Base-by-base conservation (phyloP, 1,140 invertebrate genomes). In the Spodoptera frugiperda region DNA sequence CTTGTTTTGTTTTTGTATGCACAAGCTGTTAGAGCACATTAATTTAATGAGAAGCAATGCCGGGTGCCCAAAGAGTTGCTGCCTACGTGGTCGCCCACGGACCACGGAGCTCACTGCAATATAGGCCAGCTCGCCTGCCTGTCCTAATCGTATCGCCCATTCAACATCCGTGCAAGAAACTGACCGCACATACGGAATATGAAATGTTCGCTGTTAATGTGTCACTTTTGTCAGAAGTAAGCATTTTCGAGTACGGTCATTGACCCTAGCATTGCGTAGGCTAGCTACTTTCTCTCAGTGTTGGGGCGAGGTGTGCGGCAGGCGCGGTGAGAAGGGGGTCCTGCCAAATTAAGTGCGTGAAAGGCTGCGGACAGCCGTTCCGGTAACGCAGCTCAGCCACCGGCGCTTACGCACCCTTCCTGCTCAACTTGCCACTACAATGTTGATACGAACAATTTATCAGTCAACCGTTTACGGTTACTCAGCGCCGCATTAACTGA, bases 221-320 rank as follows among this genome's bases (percentile, higher is more conserved):
- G 92, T 92, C 89, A 92, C 90, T 93, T 91, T 93, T 88, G 90
- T 90, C 89, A 93, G 89, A 90, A 91, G 89, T 88, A 83, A 89
- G 89, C 86, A 93, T 92, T 94, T 92, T 94, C 87, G 91, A 89
- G 88, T 91, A 88, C 87, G 92, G 92, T 89, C 91, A 82, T 87
- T 87, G 92, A 93, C 92, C 92, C 89, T 91, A 91, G 87, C 88
- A 92, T 93, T 94, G 92, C 92, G 92, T 94, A 93, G 92, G 89
- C 89, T 88, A 92, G 90, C 92, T 93, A 93, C 91, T 94, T 94
- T 94, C 92, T 94, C 92, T 91, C 79, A 85, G 73, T 85, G 87
- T 86, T 90, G 89, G 83, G 82, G 84, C 85, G 82, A 86, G 88
- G 86, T 82, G 82, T 65, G 87, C 77, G 83, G 82, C 74, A 78